Conservation (phyloP, 2,888 invertebrate genomes). For the Zaprionus obscuricornis region DNA sequence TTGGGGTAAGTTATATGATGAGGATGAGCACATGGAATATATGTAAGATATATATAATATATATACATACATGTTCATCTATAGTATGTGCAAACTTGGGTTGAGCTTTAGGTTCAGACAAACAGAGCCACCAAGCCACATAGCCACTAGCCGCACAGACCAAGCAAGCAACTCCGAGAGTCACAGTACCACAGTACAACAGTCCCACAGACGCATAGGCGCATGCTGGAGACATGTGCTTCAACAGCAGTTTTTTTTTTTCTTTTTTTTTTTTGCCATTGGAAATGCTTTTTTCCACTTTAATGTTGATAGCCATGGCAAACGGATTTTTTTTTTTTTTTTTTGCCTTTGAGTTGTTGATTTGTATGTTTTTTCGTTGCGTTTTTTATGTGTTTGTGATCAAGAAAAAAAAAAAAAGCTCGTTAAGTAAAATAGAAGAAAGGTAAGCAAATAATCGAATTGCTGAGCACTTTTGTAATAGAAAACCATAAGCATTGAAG, state of each 20-base stretch:
- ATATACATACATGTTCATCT: too few relatives aligned
- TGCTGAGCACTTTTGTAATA: constrained; percentile 24
- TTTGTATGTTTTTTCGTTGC: neutral
- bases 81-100: too few relatives aligned
- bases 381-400: neutral
- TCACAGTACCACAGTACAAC: too few relatives aligned
- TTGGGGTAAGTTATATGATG: constrained; percentile 9
- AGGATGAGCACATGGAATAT: too few relatives aligned
- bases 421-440: constrained; percentile 61
- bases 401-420: constrained; percentile 42
- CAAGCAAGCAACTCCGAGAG: too few relatives aligned
- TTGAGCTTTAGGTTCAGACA: constrained; percentile 9
- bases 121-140: too few relatives aligned
- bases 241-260: constrained; percentile 25
- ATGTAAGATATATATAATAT: too few relatives aligned
- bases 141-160: too few relatives aligned
- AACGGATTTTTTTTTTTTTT: constrained; percentile 2
- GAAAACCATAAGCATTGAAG: constrained; percentile 9
- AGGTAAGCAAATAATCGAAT: constrained; percentile 63
- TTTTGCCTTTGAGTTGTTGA: neutral
- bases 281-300: constrained; percentile 18
- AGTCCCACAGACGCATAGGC: too few relatives aligned
- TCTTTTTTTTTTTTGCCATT: constrained; percentile 8
- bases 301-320: constrained; percentile 26
- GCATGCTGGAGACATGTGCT: constrained; percentile 35